phyloP scores from a whole-genome alignment of 2,113 vertebrate genomes.

The Athene cunicularia region DNA sequence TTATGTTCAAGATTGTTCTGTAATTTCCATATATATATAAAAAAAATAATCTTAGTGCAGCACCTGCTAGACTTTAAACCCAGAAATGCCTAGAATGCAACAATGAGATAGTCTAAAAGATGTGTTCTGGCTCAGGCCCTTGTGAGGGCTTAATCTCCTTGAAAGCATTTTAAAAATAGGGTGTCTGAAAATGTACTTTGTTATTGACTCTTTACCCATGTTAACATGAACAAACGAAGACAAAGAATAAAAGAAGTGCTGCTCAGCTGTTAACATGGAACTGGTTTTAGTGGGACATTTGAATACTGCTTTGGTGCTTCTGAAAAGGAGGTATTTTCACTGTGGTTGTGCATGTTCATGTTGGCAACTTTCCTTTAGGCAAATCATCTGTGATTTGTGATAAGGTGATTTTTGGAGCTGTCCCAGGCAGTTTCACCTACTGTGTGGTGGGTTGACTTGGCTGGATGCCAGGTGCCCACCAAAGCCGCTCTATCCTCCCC shows the following conservation, averaged over 20 bases:
- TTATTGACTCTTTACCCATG: neutral
- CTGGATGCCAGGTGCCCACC: too few relatives aligned
- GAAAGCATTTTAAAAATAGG: neutral
- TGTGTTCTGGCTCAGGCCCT: neutral
- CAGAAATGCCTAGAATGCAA: neutral
- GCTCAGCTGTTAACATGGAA: fast-evolving
- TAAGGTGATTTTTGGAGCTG: neutral
- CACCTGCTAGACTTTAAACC: neutral
- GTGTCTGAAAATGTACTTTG: neutral
- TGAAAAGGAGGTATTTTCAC: neutral
- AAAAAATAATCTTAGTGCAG: neutral
- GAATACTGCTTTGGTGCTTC: neutral
- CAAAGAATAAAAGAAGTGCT: neutral
- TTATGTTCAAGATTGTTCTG: neutral
- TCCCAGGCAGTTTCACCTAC: neutral
- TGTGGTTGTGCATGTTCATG: neutral
- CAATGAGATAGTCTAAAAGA: neutral
- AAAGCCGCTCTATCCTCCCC: too few relatives aligned
- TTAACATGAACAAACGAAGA: neutral
- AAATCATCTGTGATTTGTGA: neutral
- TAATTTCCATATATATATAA: neutral
- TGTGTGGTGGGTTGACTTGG: too few relatives aligned
- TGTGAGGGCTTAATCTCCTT: neutral
- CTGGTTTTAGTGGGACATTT: neutral
- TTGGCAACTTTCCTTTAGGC: neutral